Evolutionary conservation across 2,113 vertebrate genomes (phyloP), one percentile per base, ranked within the genome.

Genomic region (Sterrhoptilus dennistouni): DNA sequence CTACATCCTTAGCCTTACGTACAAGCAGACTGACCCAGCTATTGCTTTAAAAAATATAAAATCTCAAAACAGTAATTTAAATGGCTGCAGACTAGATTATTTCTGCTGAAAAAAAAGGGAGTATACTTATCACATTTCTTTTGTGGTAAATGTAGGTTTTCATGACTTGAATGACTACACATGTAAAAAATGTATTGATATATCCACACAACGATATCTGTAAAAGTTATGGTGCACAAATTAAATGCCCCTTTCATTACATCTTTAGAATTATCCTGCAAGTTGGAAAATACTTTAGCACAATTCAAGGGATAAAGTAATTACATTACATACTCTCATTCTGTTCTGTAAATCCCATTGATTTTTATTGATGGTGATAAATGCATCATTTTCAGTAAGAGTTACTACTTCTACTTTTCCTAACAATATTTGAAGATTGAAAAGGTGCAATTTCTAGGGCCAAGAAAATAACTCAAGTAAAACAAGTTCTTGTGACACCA

Each of bases 1-100:
- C 17, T 8, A 27, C 0, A 0, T 33, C 38, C 61, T 75, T 3
- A 69, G 17, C 38, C 36, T 47, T 38, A 47, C 0, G 0, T 7
- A 69, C 7, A 35, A 59, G 66, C 80, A 65, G n/a, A 86, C 35
- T 31, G 52, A 78, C 33, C 20, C 36, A 81, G 21, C 56, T 70
- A 7, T 20, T 0, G 0, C 44, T 90, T 83, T 23, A 40, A 87
- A 94, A 60, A 40, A 19, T 22, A 53, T 3, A 40, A 78, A 45
- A 87, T 49, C 60, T 65, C 45, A 63, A 52, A 61, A 49, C 42
- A 66, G 6, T 25, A 54, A 89, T 12, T 70, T 59, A 49, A 45
- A 49, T 27, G 19, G 54, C 64, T 56, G 14, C 40, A 86, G 36
- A 83, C 14, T 19, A 86, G 29, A 60, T 57, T 33, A 61, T 14